These are phyloP conservation scores for Phylloscopus whistleri DNA, from an alignment of 2,113 vertebrate species.

Conservation along the genomic window DNA sequence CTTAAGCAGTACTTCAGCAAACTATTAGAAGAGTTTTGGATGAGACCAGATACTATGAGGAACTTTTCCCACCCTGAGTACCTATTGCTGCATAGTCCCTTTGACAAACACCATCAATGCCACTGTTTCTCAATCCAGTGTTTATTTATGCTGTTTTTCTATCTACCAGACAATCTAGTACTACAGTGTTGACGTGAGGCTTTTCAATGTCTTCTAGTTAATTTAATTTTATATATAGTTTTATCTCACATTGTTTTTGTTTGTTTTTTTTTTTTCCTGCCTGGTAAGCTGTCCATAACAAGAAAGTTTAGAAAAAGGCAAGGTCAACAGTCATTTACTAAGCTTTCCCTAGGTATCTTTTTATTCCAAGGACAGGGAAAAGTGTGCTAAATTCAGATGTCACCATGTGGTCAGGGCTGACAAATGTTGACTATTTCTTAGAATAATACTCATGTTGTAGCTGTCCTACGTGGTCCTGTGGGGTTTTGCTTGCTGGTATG, in stretches of 20 bases:
- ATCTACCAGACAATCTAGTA: not conserved
- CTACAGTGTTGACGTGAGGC: not conserved
- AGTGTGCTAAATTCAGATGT: not conserved
- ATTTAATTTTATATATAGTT: not conserved
- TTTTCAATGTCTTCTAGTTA: not conserved
- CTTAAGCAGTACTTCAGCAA: not conserved
- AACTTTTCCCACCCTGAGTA: not conserved
- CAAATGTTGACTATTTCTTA: conserved; percentile 13
- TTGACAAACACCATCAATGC: not conserved
- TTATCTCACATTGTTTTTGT: not conserved
- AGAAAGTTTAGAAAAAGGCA: not conserved
- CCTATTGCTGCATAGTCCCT: not conserved
- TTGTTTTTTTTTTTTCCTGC: not conserved
- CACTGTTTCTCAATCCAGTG: not conserved
- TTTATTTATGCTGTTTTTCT: not conserved
- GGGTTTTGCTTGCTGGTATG: conserved; percentile 16
- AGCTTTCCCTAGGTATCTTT: not conserved
- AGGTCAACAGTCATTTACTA: not conserved
- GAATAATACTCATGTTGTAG: conserved; percentile 4
- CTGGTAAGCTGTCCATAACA: not conserved
- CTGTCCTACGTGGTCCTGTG: not conserved
- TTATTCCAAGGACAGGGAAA: not conserved
- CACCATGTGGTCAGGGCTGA: conserved; percentile 1
- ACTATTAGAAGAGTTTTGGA: not conserved
- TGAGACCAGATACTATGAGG: not conserved